Evolutionary conservation across 2,888 invertebrate species (phyloP), one percentile per base, ranked within the genome.

Genomic region (Emmelina monodactyla): DNA sequence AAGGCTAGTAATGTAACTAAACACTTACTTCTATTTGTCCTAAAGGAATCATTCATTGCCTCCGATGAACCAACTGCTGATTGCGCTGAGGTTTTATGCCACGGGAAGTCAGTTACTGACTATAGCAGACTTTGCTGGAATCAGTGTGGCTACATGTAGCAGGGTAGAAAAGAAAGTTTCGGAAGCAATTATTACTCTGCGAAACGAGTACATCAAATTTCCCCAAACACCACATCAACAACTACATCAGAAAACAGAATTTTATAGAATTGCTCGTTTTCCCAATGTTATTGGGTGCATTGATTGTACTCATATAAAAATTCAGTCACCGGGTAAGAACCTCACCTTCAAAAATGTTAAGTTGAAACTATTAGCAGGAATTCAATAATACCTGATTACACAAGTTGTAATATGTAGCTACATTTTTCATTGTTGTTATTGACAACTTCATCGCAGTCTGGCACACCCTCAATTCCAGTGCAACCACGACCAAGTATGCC

Each of bases 231-330:
- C 11, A 14, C 12, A 22, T 10, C 28, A 35, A 28, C 37, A 33
- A 22, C 16, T 14, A 3, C 5, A 13, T 15, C 10, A 11, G 2
- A n/a, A n/a, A n/a, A n/a, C n/a, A n/a, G n/a, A n/a, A n/a, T n/a
- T n/a, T n/a, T n/a, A n/a, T n/a, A n/a, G 28, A n/a, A 39, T 40
- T 3, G 37, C 40, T 13, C 30, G 33, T 31, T 43, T 41, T 29
- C 35, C 41, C 4, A 12, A 31, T 16, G 35, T 38, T 2, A n/a
- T 33, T 15, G 37, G 33, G 6, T 35, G 33, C 14, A 41, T 42
- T 19, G 41, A 42, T 28, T 40, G 41, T 14, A 42, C 40, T 12
- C 42, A 44, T 33, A 31, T 42, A 28, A 32, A 31, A 10, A 37
- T 42, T n/a, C 13, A 31, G 28, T 42, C 38, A 28, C 37, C 38